Base-by-base conservation (phyloP, 2,888 invertebrate species). In the Cerastis rubricosa region DNA sequence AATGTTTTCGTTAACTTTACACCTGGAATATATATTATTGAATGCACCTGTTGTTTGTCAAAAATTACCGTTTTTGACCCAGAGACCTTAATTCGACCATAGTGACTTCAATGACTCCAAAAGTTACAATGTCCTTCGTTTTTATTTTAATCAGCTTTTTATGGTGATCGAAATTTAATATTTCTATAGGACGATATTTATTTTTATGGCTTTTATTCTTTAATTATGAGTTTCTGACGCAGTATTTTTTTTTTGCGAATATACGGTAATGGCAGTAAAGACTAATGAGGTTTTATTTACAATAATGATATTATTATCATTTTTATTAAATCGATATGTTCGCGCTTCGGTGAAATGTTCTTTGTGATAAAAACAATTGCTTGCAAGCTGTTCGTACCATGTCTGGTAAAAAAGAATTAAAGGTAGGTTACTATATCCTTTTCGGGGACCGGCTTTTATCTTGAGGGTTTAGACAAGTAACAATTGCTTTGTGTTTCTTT, bases 11-110 rank as follows among this genome's bases (percentile, higher is more conserved):
- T 59, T 69, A 69, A 71, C 9, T 12, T 67, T 66, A 59, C 85
- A 85, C 74, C 80, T 85, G 87, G 72, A 71, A 47, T 71, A 70
- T 70, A 70, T 72, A 71, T 74, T 71, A 83, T 59, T 47, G 66
- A 76, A n/a, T 35, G 49, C 89, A 89, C 80, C 89, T 89, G 89
- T 74, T 80, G 85, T 83, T 81, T 85, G 80, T 69, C 83, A 75
- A 87, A 88, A 85, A 71, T 63, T 81, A 79, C 85, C 70, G 82
- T 85, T 73, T 74, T 75, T 83, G 88, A 83, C 85, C 85, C 69
- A 81, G 35, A 84, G 74, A 87, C 85, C 84, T 84, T 74, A 75
- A 88, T 87, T 81, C 81, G 83, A 63, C 73, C 74, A 81, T 40
- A 57, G 69, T 81, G 76, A 69, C 66, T 72, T 66, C 51, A 72